A percentile compares a stretch with the other conserved stretches of the same genome.
Evolutionary conservation across 1,140 invertebrate species (phyloP).

Genomic region (Galendromus occidentalis): DNA sequence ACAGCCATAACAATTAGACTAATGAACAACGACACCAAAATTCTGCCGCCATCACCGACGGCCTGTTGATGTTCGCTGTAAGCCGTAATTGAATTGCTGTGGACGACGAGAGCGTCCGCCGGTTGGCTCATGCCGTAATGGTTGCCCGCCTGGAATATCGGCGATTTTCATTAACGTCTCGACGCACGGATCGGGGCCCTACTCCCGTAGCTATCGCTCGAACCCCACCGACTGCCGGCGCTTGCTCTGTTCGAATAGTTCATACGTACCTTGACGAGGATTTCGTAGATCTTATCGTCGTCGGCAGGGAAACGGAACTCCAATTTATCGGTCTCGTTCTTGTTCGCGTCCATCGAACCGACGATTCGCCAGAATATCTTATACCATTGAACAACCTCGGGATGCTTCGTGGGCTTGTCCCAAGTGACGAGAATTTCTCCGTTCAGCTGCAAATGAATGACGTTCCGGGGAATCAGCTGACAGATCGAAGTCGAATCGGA

Average conservation of each 20-base stretch:
- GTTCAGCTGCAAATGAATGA: neutral
- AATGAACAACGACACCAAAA: constrained; percentile 19
- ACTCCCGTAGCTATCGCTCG: too few relatives aligned
- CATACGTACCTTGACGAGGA: constrained; percentile 39
- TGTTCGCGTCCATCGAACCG: constrained; percentile 25
- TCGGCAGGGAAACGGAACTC: constrained; percentile 45
- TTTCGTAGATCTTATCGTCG: constrained; percentile 49
- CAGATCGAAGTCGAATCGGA: too few relatives aligned
- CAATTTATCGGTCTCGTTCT: constrained; percentile 45
- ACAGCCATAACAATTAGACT: constrained; percentile 14
- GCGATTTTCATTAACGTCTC: too few relatives aligned
- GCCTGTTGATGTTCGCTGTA: constrained; percentile 38
- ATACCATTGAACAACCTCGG: constrained; percentile 57
- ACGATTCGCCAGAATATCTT: constrained; percentile 36
- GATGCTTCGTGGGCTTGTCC: constrained; percentile 56
- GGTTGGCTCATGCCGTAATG: constrained; percentile 50
- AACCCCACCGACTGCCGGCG: too few relatives aligned
- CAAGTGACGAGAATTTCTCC: constrained; percentile 37
- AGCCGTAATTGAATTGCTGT: constrained; percentile 32
- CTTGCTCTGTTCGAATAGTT: too few relatives aligned
- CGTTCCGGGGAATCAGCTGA: too few relatives aligned
- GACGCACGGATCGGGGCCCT: too few relatives aligned
- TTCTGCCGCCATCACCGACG: constrained; percentile 38
- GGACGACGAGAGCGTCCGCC: constrained; percentile 47
- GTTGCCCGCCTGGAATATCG: constrained; percentile 39